These are phyloP conservation scores for Pollenia amentaria DNA, from an alignment of 2,888 invertebrate species.

Conservation along the genomic window DNA sequence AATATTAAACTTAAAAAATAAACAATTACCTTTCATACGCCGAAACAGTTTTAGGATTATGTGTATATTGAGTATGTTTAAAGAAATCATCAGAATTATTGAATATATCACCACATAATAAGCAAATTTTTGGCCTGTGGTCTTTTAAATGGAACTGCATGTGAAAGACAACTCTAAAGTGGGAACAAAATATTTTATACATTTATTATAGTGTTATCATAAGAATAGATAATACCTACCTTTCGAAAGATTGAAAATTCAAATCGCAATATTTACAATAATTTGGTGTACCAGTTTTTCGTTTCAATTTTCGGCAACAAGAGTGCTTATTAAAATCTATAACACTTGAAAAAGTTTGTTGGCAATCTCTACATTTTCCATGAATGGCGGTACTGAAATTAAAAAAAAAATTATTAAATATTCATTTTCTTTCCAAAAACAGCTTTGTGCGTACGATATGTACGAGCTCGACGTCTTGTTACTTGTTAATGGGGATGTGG, in stretches of 20 bases:
- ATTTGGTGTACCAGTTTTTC: conserved; percentile 76
- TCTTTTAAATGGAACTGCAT: conserved; percentile 82
- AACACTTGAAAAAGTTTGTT: conserved; percentile 80
- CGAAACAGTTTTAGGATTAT: conserved; percentile 78
- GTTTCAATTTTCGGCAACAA: conserved; percentile 79
- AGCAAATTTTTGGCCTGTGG: conserved; percentile 81
- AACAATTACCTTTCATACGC: conserved; percentile 77
- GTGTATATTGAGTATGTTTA: conserved; percentile 81
- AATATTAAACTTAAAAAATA: not conserved
- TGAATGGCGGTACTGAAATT: conserved; percentile 69
- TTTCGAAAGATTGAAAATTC: conserved; percentile 82
- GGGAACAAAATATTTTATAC: too few relatives aligned
- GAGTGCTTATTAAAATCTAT: conserved; percentile 82
- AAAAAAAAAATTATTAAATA: not conserved
- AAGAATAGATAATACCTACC: conserved; percentile 76
- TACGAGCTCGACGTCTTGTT: too few relatives aligned
- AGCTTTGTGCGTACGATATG: too few relatives aligned
- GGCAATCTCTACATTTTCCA: conserved; percentile 79
- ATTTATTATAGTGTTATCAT: too few relatives aligned
- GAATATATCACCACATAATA: conserved; percentile 80
- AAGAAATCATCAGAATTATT: conserved; percentile 81
- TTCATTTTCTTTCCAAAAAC: not conserved
- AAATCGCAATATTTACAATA: conserved; percentile 79
- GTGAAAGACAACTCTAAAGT: conserved; percentile 81
- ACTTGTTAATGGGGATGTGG: too few relatives aligned